Evolutionary conservation across 2,797 vertebrate species (phyloP).

Genomic region (Ambastaia sidthimunki): DNA sequence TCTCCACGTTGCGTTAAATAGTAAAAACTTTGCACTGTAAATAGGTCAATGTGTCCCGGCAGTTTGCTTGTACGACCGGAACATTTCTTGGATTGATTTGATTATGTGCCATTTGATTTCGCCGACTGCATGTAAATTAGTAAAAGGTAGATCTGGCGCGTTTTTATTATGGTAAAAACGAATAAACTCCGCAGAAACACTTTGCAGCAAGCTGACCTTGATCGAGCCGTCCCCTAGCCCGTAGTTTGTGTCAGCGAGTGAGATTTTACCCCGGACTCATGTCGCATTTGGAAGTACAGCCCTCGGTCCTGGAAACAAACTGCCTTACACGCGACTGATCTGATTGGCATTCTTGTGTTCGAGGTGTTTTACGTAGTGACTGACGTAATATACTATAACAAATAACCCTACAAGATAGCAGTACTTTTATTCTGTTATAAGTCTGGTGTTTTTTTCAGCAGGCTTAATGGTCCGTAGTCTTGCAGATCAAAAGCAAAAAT

Average conservation of each 20-base stretch:
- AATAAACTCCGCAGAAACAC: slow-evolving; percentile 55
- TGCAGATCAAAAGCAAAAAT: background rate
- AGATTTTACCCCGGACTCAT: slow-evolving; percentile 51
- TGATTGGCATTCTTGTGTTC: slow-evolving; percentile 48
- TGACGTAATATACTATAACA: slow-evolving; percentile 33
- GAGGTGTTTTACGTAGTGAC: slow-evolving; percentile 40
- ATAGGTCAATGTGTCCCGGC: slow-evolving; percentile 39
- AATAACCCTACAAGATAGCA: slow-evolving; percentile 4
- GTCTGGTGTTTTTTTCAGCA: background rate
- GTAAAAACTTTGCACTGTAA: slow-evolving; percentile 41
- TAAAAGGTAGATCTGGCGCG: background rate
- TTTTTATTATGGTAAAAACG: slow-evolving; percentile 33
- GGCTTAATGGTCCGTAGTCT: slow-evolving; percentile 44
- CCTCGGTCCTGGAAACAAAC: slow-evolving; percentile 60
- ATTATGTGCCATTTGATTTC: background rate
- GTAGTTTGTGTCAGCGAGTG: slow-evolving; percentile 54
- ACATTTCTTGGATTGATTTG: slow-evolving; percentile 10
- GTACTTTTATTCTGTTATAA: background rate
- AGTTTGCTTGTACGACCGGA: slow-evolving; percentile 32
- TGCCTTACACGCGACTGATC: slow-evolving; percentile 50
- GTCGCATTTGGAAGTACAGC: slow-evolving; percentile 59
- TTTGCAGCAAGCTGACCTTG: slow-evolving; percentile 63
- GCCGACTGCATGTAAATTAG: slow-evolving; percentile 9
- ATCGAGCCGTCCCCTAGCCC: slow-evolving; percentile 61
- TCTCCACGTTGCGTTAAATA: slow-evolving; percentile 14